Percentiles rank a stretch among this genome's conserved stretches.
These are phyloP conservation scores for Limnothrissa miodon DNA, from an alignment of 2,113 vertebrate species.

Conservation along the genomic window DNA sequence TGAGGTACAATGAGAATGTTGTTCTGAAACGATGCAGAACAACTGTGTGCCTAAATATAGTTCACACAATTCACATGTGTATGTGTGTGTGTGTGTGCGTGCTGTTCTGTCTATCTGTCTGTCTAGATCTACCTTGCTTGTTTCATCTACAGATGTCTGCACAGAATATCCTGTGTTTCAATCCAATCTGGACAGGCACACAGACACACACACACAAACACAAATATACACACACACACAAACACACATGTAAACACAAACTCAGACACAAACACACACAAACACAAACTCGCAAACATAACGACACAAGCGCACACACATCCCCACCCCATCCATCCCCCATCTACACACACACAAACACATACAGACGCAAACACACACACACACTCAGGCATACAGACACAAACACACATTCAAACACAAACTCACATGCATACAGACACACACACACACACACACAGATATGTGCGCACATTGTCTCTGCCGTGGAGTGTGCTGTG, in stretches of 20 bases:
- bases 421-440: no score
- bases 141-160: neutral
- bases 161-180: neutral
- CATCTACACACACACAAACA: neutral
- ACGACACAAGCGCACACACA: neutral
- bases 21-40: neutral
- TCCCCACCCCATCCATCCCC: no score
- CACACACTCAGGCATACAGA: neutral
- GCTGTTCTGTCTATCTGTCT: no score
- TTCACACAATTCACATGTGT: neutral
- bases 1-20: no score
- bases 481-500: neutral
- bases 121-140: no score
- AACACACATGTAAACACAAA: neutral
- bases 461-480: neutral
- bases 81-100: no score
- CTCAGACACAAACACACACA: neutral
- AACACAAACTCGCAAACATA: neutral
- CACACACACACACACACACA: neutral
- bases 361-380: neutral
- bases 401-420: constrained; percentile 4
- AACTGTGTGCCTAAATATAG: neutral
- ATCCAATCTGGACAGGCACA: neutral
- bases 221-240: neutral
- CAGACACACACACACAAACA: neutral